phyloP scores from a whole-genome alignment of 2,113 vertebrate genomes.

The Silurus meridionalis region DNA sequence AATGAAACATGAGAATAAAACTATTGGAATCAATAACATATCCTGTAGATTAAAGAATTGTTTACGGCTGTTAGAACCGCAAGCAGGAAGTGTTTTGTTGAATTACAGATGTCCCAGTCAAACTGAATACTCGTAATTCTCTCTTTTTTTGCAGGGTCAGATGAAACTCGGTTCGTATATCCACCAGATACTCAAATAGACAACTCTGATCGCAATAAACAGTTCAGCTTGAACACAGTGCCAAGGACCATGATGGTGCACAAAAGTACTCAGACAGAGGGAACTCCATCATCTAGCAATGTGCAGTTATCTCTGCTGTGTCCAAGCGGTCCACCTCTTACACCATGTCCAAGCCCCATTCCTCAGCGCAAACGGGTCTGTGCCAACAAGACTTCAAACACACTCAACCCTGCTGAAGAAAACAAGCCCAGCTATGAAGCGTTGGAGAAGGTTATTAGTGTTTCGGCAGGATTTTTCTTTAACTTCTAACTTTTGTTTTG shows the following conservation, averaged over 20 bases:
- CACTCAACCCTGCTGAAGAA: constrained; percentile 74
- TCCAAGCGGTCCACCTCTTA: constrained; percentile 64
- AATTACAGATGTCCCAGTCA: neutral
- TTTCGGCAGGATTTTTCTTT: constrained; percentile 4
- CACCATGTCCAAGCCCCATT: constrained; percentile 84
- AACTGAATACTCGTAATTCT: neutral
- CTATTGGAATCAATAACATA: neutral
- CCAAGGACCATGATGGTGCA: constrained; percentile 74
- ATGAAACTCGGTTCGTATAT: constrained; percentile 81
- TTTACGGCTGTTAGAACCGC: neutral
- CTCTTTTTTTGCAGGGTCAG: constrained; percentile 68
- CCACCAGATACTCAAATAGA: constrained; percentile 73
- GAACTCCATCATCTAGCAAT: constrained; percentile 9
- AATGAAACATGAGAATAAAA: neutral
- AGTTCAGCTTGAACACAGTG: constrained; percentile 78
- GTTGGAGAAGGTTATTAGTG: constrained; percentile 79
- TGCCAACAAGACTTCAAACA: constrained; percentile 67
- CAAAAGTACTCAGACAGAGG: constrained; percentile 87
- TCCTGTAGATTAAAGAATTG: neutral
- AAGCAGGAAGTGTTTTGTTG: neutral
- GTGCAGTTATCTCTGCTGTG: constrained; percentile 33
- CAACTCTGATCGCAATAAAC: constrained; percentile 74
- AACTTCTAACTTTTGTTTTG: neutral
- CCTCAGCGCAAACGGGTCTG: constrained; percentile 82
- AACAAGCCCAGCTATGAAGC: constrained; percentile 82